phyloP scores from a whole-genome alignment of 2,888 invertebrate species.

The Allygus modestus region DNA sequence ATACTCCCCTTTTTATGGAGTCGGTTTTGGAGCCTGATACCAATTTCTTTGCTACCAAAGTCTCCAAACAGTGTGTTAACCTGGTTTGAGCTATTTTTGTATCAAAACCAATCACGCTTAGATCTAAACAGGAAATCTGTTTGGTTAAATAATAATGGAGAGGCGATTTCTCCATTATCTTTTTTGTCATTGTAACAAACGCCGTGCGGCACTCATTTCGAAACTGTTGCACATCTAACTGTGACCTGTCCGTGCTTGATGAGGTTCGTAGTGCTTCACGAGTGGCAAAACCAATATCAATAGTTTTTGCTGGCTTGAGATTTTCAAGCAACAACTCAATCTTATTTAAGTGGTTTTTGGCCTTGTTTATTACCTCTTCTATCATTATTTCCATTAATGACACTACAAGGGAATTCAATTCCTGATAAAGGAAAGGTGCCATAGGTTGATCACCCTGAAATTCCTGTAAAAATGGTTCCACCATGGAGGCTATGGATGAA shows the following conservation, averaged over 20 bases:
- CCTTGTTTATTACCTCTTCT: not conserved
- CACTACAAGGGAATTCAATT: not conserved
- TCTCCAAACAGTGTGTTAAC: not conserved
- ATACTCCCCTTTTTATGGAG: not conserved
- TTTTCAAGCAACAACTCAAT: not conserved
- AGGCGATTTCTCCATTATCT: slow-evolving; percentile 42
- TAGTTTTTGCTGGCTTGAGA: slow-evolving; percentile 2
- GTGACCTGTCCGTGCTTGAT: not conserved
- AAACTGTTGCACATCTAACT: not conserved
- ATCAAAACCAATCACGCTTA: not conserved
- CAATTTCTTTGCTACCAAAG: not conserved
- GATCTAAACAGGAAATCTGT: slow-evolving; percentile 7
- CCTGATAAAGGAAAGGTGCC: slow-evolving; percentile 35
- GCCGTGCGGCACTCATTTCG: not conserved
- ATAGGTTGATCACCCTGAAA: slow-evolving; percentile 40
- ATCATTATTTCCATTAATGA: not conserved
- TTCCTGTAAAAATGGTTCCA: slow-evolving; percentile 21
- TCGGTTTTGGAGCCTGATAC: not conserved
- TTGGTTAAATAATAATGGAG: slow-evolving; percentile 2
- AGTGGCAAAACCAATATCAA: slow-evolving; percentile 27
- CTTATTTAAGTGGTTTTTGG: not conserved
- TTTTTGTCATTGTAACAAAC: slow-evolving; percentile 1
- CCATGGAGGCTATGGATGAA: not conserved
- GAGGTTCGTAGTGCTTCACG: not conserved
- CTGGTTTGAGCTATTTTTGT: not conserved